phyloP scores from a whole-genome alignment of 2,888 invertebrate genomes.

The Poecilus cupreus region DNA sequence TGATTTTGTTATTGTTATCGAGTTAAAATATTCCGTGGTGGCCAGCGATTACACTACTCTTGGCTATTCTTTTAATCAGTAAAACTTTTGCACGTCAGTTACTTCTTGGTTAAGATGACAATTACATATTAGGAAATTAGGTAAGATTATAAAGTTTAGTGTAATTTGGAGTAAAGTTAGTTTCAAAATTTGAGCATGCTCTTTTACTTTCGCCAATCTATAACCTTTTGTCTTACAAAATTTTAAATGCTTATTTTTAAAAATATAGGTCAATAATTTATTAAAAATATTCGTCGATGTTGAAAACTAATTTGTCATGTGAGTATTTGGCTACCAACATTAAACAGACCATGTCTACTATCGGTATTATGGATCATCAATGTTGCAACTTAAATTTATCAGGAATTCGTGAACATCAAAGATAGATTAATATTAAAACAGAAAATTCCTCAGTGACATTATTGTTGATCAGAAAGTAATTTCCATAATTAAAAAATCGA shows the following conservation, averaged over 20 bases:
- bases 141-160: too few species aligned
- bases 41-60: too few species aligned
- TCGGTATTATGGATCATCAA: not conserved
- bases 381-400: constrained; percentile 10
- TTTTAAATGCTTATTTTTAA: not conserved
- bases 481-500: constrained; percentile 9
- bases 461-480: not conserved
- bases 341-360: not conserved
- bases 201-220: too few species aligned
- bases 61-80: too few species aligned
- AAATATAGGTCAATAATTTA: not conserved
- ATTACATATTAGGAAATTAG: too few species aligned
- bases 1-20: too few species aligned
- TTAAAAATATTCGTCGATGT: not conserved
- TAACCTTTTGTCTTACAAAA: not conserved
- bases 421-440: not conserved
- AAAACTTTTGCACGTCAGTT: too few species aligned
- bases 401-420: not conserved
- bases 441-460: not conserved
- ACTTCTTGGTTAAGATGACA: too few species aligned
- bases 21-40: too few species aligned
- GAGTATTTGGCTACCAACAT: not conserved
- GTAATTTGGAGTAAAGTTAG: too few species aligned
- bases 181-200: too few species aligned
- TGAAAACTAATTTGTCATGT: not conserved